Evolutionary conservation across 1,140 invertebrate genomes (phyloP).

Genomic region (Stenopsyche tienmushanensis): DNA sequence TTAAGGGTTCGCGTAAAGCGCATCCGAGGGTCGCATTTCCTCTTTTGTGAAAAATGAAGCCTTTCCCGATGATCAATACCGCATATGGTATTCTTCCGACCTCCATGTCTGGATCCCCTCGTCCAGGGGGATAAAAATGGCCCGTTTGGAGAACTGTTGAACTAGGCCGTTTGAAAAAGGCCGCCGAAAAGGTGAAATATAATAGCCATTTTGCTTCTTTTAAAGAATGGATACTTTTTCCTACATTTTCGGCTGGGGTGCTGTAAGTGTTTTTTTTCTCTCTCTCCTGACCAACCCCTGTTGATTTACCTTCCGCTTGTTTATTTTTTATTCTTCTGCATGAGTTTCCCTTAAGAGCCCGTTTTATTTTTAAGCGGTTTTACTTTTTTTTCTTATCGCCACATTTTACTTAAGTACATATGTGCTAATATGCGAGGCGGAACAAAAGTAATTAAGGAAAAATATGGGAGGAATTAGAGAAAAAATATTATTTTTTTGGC

Average conservation of each 20-base stretch:
- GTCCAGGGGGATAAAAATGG: slow-evolving; percentile 4
- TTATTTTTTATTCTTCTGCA: slow-evolving; percentile 31
- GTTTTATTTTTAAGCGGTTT: slow-evolving; percentile 27
- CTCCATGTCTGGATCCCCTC: not conserved
- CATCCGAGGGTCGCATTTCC: not conserved
- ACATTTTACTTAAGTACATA: too few species aligned
- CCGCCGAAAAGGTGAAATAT: slow-evolving; percentile 41
- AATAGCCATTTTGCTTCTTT: slow-evolving; percentile 40
- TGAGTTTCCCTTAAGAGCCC: slow-evolving; percentile 11
- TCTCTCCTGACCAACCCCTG: slow-evolving; percentile 22
- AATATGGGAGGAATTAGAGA: too few species aligned
- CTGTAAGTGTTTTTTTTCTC: slow-evolving; percentile 27
- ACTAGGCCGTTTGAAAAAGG: slow-evolving; percentile 30
- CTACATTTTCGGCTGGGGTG: slow-evolving; percentile 18
- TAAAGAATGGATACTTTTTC: slow-evolving; percentile 39
- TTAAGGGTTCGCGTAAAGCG: not conserved
- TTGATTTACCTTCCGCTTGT: slow-evolving; percentile 34
- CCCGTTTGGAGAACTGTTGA: slow-evolving; percentile 26
- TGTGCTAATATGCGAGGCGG: too few species aligned
- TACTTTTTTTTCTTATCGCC: too few species aligned
- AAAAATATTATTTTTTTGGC: too few species aligned
- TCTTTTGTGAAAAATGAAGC: slow-evolving; percentile 1
- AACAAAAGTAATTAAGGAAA: too few species aligned
- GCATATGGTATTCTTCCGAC: not conserved
- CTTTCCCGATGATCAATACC: not conserved